phyloP scores from a whole-genome alignment of 2,888 invertebrate genomes.

The Drosophila limbata region DNA sequence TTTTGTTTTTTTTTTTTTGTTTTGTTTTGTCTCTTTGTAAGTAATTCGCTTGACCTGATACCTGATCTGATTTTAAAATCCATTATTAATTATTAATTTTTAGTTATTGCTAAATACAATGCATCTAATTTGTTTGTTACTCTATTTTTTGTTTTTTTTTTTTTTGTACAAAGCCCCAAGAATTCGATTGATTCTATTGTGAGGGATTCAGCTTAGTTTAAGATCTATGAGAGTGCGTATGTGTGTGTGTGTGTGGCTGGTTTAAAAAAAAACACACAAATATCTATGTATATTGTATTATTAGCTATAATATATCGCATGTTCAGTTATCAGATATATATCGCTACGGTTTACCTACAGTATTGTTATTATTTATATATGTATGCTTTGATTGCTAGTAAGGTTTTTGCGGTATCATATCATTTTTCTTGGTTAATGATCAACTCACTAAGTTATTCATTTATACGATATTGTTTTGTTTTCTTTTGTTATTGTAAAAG shows the following conservation, averaged over 20 bases:
- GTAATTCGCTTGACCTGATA: slow-evolving; percentile 47
- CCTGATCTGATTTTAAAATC: slow-evolving; percentile 57
- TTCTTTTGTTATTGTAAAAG: slow-evolving; percentile 46
- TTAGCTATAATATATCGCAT: slow-evolving; percentile 60
- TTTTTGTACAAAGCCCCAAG: slow-evolving; percentile 47
- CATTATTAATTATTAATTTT: slow-evolving; percentile 32
- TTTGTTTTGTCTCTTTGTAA: slow-evolving; percentile 5
- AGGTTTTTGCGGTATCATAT: slow-evolving; percentile 75
- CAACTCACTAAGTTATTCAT: slow-evolving; percentile 48
- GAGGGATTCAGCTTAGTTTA: slow-evolving; percentile 31
- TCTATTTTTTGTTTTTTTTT: slow-evolving; percentile 8
- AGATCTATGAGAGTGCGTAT: slow-evolving; percentile 48
- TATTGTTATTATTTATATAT: slow-evolving; percentile 50
- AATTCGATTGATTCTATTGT: slow-evolving; percentile 4
- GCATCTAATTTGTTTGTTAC: slow-evolving; percentile 39
- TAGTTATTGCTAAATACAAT: slow-evolving; percentile 47
- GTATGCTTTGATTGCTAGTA: slow-evolving; percentile 76
- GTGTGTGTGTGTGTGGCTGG: slow-evolving; percentile 29
- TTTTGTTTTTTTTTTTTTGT: not conserved
- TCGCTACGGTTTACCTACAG: slow-evolving; percentile 58
- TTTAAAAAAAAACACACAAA: slow-evolving; percentile 25
- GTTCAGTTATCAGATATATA: slow-evolving; percentile 54
- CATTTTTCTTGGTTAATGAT: slow-evolving; percentile 32
- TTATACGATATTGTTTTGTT: slow-evolving; percentile 34
- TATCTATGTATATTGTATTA: slow-evolving; percentile 32